Base-by-base conservation (phyloP, 1,140 invertebrate genomes). In the Phymastichus coffea region DNA sequence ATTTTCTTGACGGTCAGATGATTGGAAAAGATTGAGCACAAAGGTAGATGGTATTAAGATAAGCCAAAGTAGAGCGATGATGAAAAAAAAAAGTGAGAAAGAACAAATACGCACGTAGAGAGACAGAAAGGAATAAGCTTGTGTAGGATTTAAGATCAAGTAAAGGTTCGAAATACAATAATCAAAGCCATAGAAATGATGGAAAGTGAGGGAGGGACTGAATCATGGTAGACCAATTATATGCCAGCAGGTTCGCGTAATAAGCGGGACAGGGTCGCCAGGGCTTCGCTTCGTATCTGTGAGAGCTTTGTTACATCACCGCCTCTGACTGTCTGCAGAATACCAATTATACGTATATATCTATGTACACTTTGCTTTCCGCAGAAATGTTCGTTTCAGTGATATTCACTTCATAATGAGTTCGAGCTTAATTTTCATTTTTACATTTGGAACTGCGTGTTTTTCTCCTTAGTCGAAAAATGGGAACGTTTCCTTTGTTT, bases 131-230 rank as follows among this genome's bases (percentile, higher is more conserved):
- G n/a, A n/a, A n/a, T n/a, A n/a, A n/a, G n/a, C n/a, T n/a, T n/a
- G n/a, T n/a, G n/a, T n/a, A n/a, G n/a, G n/a, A n/a, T n/a, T n/a
- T n/a, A n/a, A n/a, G n/a, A n/a, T n/a, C n/a, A n/a, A n/a, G n/a
- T n/a, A n/a, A 49, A 57, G 26, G 23, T 3, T 35, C n/a, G 14
- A 44, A 35, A 58, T 20, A 56, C 57, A 54, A 57, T 62, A 55
- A 70, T 68, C 63, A 71, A 74, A 74, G 63, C 72, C 71, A 61
- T 74, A 74, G 68, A 71, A 73, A 71, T 68, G 47, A 8, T 35
- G 8, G 10, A n/a, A n/a, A n/a, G n/a, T n/a, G n/a, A 38, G 38
- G 17, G 19, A 33, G 22, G 20, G 23, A 33, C 30, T 35, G 54
- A 43, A 51, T 48, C 48, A 47, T 53, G 48, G 62, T 9, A 58